Conservation (phyloP, 2,888 invertebrate genomes). For the Teleogryllus oceanicus region DNA sequence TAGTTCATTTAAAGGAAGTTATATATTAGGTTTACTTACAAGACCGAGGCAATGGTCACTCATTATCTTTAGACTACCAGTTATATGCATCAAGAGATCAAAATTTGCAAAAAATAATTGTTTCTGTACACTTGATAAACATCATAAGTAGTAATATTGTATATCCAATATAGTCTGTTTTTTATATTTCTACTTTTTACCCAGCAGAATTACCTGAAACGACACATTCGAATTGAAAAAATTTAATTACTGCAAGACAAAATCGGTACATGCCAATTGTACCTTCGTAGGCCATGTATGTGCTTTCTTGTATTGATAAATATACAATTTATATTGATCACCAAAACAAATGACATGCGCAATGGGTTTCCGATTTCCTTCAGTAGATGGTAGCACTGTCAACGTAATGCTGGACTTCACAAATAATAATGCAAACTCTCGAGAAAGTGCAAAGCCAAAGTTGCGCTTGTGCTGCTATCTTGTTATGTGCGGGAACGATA, state of each 20-base stretch:
- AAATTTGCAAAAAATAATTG: background rate
- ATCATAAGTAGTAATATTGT: background rate
- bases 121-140: background rate
- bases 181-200: background rate
- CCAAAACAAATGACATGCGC: background rate
- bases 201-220: background rate
- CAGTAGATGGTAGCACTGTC: background rate
- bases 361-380: background rate
- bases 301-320: background rate
- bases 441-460: no score
- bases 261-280: conserved; percentile 2
- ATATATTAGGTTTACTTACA: background rate
- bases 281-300: conserved; percentile 9
- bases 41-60: background rate
- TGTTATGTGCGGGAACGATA: no score
- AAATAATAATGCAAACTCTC: no score
- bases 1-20: background rate
- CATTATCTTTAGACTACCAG: background rate
- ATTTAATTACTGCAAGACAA: conserved; percentile 7
- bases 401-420: no score
- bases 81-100: background rate
- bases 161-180: background rate
- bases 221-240: background rate
- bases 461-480: no score
- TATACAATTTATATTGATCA: conserved; percentile 18